phyloP scores from a whole-genome alignment of 2,113 vertebrate genomes.

The Triplophysa dalaica region DNA sequence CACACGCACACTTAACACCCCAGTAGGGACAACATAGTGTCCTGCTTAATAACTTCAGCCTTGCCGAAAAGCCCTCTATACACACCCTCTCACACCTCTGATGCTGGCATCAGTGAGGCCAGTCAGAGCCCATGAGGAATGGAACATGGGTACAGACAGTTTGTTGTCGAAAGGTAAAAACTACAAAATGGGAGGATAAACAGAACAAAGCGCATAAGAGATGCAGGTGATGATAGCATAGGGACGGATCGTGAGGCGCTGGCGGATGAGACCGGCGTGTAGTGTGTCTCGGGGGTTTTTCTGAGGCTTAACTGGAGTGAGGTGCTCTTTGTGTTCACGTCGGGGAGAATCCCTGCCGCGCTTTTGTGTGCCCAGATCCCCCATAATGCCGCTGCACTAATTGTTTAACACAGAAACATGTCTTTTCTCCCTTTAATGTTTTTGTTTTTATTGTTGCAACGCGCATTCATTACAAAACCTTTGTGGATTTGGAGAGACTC shows the following conservation, averaged over 20 bases:
- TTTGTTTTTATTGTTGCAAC: constrained; percentile 76
- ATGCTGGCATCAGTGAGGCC: constrained; percentile 7
- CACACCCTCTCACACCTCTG: background rate
- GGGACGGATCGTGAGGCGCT: constrained; percentile 11
- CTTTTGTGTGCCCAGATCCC: constrained; percentile 73
- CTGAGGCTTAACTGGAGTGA: constrained; percentile 37
- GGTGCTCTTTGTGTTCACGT: constrained; percentile 75
- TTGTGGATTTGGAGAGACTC: constrained; percentile 72
- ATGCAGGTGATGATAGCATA: constrained; percentile 25
- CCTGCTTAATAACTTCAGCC: constrained; percentile 24
- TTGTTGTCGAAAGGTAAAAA: constrained; percentile 30
- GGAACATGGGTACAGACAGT: constrained; percentile 1
- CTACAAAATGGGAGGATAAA: constrained; percentile 9
- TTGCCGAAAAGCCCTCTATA: constrained; percentile 23
- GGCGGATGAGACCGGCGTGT: constrained; percentile 24
- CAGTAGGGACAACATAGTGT: constrained; percentile 15
- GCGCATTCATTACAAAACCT: constrained; percentile 78
- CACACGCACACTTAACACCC: background rate
- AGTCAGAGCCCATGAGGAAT: constrained; percentile 1
- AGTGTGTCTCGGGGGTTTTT: constrained; percentile 18
- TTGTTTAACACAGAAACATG: constrained; percentile 79
- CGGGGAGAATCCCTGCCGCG: constrained; percentile 68
- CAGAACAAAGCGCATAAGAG: constrained; percentile 18
- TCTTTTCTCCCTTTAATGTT: constrained; percentile 77
- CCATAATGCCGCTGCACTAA: constrained; percentile 78